These are phyloP conservation scores for Dicrostonyx torquatus DNA, from an alignment of 2,797 vertebrate species.

Conservation along the genomic window DNA sequence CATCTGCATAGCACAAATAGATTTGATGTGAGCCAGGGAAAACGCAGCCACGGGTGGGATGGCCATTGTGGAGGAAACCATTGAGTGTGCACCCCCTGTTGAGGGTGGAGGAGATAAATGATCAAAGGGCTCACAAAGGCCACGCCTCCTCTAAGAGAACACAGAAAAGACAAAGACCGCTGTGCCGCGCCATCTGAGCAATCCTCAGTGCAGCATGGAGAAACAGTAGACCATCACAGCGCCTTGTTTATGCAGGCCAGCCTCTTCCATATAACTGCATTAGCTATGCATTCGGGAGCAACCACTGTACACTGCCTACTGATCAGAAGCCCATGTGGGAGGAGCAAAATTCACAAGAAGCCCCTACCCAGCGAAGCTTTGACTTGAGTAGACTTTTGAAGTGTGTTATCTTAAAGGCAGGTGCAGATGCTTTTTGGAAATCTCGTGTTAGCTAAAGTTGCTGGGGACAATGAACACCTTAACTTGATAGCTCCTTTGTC, in stretches of 20 bases:
- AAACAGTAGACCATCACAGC: conserved; percentile 1
- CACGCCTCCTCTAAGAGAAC: conserved; percentile 52
- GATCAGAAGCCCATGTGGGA: neutral
- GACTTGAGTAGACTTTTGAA: neutral
- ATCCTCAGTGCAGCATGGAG: neutral
- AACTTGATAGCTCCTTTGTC: neutral
- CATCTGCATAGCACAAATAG: conserved; percentile 32
- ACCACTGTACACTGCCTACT: neutral
- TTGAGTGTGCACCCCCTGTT: conserved; percentile 30
- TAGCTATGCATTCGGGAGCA: neutral
- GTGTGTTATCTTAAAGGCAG: neutral
- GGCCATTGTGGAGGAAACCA: conserved; percentile 64
- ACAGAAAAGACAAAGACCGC: conserved; percentile 17
- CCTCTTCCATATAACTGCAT: conserved; percentile 29
- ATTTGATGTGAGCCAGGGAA: conserved; percentile 46
- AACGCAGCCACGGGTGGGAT: conserved; percentile 5
- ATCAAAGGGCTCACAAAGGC: conserved; percentile 51
- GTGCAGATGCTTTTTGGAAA: neutral
- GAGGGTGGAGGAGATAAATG: conserved; percentile 55
- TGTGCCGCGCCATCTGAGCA: conserved; percentile 53
- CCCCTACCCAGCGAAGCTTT: neutral
- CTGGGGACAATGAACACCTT: neutral
- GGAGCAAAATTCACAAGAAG: neutral
- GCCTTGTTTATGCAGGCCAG: conserved; percentile 20
- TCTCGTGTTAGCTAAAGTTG: neutral